Evolutionary conservation across 2,797 vertebrate genomes (phyloP).

Genomic region (Sebastiscus albofasciatus): DNA sequence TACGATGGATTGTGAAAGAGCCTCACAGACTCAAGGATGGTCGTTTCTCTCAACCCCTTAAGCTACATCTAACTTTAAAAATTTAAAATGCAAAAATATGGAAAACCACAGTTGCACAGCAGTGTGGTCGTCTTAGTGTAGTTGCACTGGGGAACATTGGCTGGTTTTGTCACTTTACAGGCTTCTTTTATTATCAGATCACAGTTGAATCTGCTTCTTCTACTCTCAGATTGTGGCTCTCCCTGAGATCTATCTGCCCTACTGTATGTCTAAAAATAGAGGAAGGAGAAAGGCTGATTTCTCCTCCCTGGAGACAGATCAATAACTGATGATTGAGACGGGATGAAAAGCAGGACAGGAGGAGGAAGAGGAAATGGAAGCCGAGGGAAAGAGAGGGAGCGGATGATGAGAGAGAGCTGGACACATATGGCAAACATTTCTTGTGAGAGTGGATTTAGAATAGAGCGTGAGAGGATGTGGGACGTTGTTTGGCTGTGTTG

Average conservation of each 20-base stretch:
- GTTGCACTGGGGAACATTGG: background rate
- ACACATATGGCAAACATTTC: background rate
- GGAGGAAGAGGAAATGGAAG: slow-evolving; percentile 10
- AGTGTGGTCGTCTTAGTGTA: background rate
- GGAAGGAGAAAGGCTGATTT: slow-evolving; percentile 31
- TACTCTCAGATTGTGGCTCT: slow-evolving; percentile 26
- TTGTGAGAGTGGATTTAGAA: slow-evolving; percentile 4
- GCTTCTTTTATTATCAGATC: slow-evolving; percentile 9
- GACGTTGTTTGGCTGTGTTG: background rate
- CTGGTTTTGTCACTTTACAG: slow-evolving; percentile 15
- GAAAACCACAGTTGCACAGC: background rate
- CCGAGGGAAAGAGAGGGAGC: background rate
- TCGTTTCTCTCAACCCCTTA: background rate
- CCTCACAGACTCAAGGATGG: background rate
- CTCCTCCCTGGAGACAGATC: slow-evolving; percentile 67
- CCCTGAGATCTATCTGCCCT: slow-evolving; percentile 36
- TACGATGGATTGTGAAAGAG: background rate
- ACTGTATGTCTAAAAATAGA: slow-evolving; percentile 63
- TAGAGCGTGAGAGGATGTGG: slow-evolving; percentile 10
- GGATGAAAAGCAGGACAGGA: slow-evolving; percentile 11
- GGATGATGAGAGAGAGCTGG: background rate
- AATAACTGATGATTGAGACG: slow-evolving; percentile 62
- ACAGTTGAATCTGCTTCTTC: background rate
- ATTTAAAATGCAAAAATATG: background rate
- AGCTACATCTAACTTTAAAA: background rate